Percentiles rank a stretch among this genome's conserved stretches.
phyloP scores from a whole-genome alignment of 2,888 invertebrate species.

The Dasysyrphus tricinctus region DNA sequence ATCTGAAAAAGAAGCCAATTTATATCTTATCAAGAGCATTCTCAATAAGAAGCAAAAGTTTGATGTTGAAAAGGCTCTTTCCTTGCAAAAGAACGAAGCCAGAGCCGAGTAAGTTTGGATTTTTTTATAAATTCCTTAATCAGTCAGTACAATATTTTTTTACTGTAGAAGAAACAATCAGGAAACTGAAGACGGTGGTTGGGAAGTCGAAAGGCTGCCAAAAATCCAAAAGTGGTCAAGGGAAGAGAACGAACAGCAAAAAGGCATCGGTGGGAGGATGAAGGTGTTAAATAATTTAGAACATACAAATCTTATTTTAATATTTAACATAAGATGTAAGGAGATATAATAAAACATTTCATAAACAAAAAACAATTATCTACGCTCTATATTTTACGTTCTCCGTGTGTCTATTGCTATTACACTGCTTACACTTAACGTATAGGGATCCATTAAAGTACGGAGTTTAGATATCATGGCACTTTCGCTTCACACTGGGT shows the following conservation, averaged over 20 bases:
- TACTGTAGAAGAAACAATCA: conserved; percentile 52
- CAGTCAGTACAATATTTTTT: not conserved
- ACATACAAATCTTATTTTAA: conserved; percentile 50
- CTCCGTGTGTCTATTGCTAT: conserved; percentile 76
- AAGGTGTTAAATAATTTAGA: conserved; percentile 85
- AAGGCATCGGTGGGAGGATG: conserved; percentile 88
- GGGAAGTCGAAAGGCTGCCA: conserved; percentile 81
- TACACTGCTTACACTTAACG: no score
- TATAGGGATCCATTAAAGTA: no score
- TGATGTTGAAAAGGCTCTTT: conserved; percentile 90
- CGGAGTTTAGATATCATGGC: no score
- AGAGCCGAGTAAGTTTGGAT: conserved; percentile 86
- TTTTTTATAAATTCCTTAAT: not conserved
- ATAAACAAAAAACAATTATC: conserved; percentile 44
- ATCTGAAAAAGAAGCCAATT: conserved; percentile 88
- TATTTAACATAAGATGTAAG: conserved; percentile 49
- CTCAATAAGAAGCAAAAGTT: conserved; percentile 91
- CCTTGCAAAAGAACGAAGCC: conserved; percentile 87
- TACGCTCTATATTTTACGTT: conserved; percentile 77
- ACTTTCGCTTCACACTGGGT: conserved; percentile 94
- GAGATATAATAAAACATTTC: conserved; percentile 39
- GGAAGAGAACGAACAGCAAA: conserved; percentile 88
- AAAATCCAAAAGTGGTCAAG: conserved; percentile 89
- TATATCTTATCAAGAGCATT: conserved; percentile 89
- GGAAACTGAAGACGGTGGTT: conserved; percentile 70